These are phyloP conservation scores for Helarctos malayanus DNA, from an alignment of 2,797 vertebrate genomes.

Conservation along the genomic window DNA sequence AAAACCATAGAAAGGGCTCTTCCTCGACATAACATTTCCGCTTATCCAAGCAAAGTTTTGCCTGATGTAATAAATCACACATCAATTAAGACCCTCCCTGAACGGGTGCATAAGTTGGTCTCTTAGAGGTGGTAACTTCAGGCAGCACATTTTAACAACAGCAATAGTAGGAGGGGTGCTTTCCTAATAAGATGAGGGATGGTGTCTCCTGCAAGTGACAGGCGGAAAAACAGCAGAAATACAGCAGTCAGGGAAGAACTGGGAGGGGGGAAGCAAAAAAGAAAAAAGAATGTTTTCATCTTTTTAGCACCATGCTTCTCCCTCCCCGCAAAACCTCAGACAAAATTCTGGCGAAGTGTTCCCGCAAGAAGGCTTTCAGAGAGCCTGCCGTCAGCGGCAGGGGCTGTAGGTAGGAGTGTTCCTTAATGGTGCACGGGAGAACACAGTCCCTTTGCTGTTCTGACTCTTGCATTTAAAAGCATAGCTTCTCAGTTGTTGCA, in stretches of 20 bases:
- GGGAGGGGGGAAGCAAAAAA: neutral
- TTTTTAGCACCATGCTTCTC: constrained; percentile 60
- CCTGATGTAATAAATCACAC: constrained; percentile 77
- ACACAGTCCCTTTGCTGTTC: constrained; percentile 60
- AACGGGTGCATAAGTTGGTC: constrained; percentile 71
- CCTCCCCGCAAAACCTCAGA: constrained; percentile 67
- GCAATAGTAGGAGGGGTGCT: constrained; percentile 67
- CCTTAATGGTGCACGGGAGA: constrained; percentile 76
- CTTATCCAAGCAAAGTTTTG: constrained; percentile 82
- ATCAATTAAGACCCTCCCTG: constrained; percentile 86
- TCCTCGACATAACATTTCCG: constrained; percentile 75
- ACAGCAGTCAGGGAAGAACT: constrained; percentile 32
- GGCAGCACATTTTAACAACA: constrained; percentile 79
- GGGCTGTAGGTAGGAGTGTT: constrained; percentile 59
- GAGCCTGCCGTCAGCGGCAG: neutral
- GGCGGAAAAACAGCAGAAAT: constrained; percentile 63
- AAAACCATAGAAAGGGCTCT: constrained; percentile 85
- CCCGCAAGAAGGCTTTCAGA: constrained; percentile 69
- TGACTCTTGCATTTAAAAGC: constrained; percentile 77
- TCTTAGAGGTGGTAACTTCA: constrained; percentile 77
- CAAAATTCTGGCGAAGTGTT: constrained; percentile 76
- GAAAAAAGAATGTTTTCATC: constrained; percentile 58
- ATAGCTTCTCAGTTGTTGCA: constrained; percentile 63
- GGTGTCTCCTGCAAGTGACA: constrained; percentile 72
- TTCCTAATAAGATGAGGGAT: constrained; percentile 74